Percentiles rank a stretch among this genome's conserved stretches.
Conservation (phyloP, 2,888 invertebrate genomes). For the Taenaris catops region DNA sequence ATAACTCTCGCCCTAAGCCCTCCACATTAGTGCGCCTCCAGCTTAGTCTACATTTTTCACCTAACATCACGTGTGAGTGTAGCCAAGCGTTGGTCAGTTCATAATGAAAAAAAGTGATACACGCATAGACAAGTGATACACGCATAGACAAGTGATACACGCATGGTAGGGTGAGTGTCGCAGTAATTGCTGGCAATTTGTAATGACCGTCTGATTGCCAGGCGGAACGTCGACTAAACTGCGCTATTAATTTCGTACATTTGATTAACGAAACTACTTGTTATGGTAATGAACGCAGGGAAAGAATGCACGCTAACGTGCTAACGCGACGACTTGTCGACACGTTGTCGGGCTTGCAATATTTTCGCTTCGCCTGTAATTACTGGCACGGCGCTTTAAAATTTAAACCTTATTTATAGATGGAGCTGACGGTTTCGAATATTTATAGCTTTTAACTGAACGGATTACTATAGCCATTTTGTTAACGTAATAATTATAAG, state of each 20-base stretch:
- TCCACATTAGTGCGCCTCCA: too few relatives aligned
- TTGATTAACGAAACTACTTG: conserved; percentile 80
- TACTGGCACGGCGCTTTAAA: conserved; percentile 44
- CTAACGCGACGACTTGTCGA: conserved; percentile 70
- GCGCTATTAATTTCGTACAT: conserved; percentile 78
- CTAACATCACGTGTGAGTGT: too few relatives aligned
- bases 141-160: too few relatives aligned
- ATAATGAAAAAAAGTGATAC: too few relatives aligned
- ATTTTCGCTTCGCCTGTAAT: conserved; percentile 66
- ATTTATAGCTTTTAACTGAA: conserved; percentile 24
- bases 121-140: too few relatives aligned
- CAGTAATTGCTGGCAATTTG: conserved; percentile 72
- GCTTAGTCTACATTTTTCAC: too few relatives aligned
- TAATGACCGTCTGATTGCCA: conserved; percentile 75
- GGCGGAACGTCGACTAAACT: conserved; percentile 73
- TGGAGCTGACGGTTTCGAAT: conserved; percentile 25
- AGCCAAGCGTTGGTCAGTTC: too few relatives aligned
- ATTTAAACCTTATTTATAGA: conserved; percentile 44
- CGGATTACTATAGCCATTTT: conserved; percentile 15
- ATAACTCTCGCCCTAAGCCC: too few relatives aligned
- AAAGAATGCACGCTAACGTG: conserved; percentile 76
- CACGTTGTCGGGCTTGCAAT: conserved; percentile 67
- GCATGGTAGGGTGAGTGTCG: conserved; percentile 55
- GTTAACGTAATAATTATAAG: conserved; percentile 17
- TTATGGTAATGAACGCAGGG: conserved; percentile 74